Evolutionary conservation across 2,113 vertebrate species (phyloP).

Genomic region (Ovis aries): DNA sequence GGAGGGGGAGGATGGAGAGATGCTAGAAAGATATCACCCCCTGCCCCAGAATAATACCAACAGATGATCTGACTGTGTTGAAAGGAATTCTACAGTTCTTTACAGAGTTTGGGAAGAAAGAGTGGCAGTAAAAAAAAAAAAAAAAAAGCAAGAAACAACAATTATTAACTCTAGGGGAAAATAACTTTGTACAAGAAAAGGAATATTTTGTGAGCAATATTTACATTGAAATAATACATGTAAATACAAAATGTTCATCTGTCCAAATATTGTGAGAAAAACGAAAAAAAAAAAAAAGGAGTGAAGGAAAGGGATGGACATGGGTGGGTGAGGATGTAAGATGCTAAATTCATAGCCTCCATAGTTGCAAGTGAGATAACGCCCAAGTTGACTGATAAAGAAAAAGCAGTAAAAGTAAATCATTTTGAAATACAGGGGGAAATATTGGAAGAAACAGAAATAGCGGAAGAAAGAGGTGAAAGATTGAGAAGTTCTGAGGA

Average conservation of each 20-base stretch:
- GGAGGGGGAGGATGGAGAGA: background rate
- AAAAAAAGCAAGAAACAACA: background rate
- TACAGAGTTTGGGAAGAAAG: background rate
- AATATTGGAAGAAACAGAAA: background rate
- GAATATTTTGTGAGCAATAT: background rate
- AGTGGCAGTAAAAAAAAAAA: background rate
- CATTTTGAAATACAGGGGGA: background rate
- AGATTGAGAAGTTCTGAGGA: background rate
- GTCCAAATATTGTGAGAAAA: background rate
- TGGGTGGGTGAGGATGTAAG: accelerated
- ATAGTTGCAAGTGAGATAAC: background rate
- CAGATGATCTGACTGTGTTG: background rate
- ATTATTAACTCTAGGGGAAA: background rate
- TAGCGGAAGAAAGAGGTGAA: background rate
- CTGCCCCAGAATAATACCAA: background rate
- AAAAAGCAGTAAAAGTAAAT: background rate
- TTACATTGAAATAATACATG: background rate
- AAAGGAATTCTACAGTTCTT: background rate
- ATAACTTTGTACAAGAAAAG: background rate
- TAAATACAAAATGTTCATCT: background rate
- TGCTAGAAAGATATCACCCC: background rate
- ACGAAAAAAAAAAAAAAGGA: background rate
- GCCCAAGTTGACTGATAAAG: background rate
- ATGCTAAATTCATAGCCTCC: background rate
- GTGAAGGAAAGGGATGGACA: background rate